Percentiles rank a stretch among this genome's conserved stretches.
Conservation (phyloP, 30 jellyfish, hydroid and myxozoan species). For the Cassiopea andromeda region DNA sequence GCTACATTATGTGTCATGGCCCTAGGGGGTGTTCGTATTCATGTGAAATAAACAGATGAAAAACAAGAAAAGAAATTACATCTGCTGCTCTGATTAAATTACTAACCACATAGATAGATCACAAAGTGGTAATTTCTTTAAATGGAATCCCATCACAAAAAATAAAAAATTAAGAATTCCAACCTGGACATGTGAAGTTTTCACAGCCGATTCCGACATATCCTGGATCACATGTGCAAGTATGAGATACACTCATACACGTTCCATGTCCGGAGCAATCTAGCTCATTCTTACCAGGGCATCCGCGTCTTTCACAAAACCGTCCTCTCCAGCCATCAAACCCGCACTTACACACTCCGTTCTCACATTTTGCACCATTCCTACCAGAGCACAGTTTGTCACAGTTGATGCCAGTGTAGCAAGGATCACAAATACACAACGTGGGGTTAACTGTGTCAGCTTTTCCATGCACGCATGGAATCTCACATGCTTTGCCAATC, state of each 20-base stretch:
- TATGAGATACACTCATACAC: conserved; percentile 65
- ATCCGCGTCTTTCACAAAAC: conserved; percentile 59
- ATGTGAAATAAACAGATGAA: too few relatives aligned
- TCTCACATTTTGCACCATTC: conserved; percentile 59
- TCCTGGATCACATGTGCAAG: conserved; percentile 72
- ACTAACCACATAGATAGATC: too few relatives aligned
- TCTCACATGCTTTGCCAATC: conserved; percentile 78
- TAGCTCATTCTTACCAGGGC: conserved; percentile 63
- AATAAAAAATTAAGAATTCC: not conserved
- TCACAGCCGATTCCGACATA: conserved; percentile 72
- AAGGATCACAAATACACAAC: conserved; percentile 54
- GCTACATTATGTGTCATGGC: too few relatives aligned
- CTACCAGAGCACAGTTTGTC: conserved; percentile 62
- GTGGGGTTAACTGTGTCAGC: conserved; percentile 55
- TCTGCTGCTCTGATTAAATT: too few relatives aligned
- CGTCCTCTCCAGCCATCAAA: conserved; percentile 82
- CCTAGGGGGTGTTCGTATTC: too few relatives aligned
- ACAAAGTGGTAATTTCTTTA: too few relatives aligned
- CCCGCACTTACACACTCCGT: conserved; percentile 60
- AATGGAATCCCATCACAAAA: too few relatives aligned
- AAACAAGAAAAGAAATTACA: too few relatives aligned
- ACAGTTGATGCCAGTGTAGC: conserved; percentile 65
- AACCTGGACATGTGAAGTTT: conserved; percentile 77
- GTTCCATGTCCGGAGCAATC: conserved; percentile 81
- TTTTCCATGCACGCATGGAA: conserved; percentile 61